Base-by-base conservation (phyloP, 2,888 invertebrate species). In the Caenorhabditis auriculariae region DNA sequence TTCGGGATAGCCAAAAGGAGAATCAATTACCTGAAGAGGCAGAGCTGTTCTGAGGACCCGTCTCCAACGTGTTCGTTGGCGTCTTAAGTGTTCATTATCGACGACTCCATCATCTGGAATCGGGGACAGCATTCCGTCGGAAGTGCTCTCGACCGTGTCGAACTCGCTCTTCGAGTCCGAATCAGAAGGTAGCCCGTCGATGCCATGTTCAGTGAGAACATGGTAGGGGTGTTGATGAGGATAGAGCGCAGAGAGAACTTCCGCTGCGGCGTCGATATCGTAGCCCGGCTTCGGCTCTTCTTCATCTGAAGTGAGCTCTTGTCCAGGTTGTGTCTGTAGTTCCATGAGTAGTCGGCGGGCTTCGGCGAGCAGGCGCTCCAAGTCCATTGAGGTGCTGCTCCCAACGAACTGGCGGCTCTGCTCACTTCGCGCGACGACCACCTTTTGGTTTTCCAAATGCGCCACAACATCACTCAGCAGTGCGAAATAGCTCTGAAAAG, bases 1-100 rank as follows among this genome's bases (percentile, higher is more conserved):
- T 45, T 23, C 19, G 28, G 28, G 28, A n/a, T 12, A 2, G 1
- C 15, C 12, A 12, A 45, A 47, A 9, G n/a, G n/a, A n/a, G n/a
- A n/a, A 12, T 45, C 17, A 9, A 28, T 47, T 50, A 79, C 91
- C 85, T 96, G 95, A 82, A 96, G 69, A 19, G 80, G 80, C 69
- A 80, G 60, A 21, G 80, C 80, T 19, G 80, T 76, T 47, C 75
- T 70, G 47, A 80, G 60, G 43, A 80, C 76, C 54, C 80, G 75
- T 62, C 78, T 66, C 81, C 79, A 81, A 43, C 81, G 69, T 37
- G 74, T 70, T 41, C 76, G 61, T 55, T 78, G 78, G 37, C 74
- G 56, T 17, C 69, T 56, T 39, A 69, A 51, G 60, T 67, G 72
- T 45, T 60, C 61, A 28, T 67, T 63, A 38, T 63, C 59, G 50